phyloP scores from a whole-genome alignment of 2,888 invertebrate genomes.

The Apamea sordens region DNA sequence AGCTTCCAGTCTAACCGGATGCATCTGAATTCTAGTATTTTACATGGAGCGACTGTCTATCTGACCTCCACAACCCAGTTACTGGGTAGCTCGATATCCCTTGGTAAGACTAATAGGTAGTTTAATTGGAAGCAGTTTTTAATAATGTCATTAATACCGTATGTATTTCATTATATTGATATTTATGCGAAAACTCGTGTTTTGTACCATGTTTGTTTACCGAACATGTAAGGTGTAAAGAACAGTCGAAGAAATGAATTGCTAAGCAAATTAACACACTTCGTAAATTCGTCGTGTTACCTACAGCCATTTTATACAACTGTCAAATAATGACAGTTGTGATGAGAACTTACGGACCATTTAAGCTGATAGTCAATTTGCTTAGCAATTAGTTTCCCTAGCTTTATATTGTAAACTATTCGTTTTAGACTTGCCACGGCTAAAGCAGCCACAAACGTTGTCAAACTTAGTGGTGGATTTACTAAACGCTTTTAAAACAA shows the following conservation, averaged over 20 bases:
- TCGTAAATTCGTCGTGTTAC: background rate
- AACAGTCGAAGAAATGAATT: background rate
- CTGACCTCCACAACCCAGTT: background rate
- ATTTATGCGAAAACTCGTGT: background rate
- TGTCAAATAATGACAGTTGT: background rate
- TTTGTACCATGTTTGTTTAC: background rate
- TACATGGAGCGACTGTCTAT: background rate
- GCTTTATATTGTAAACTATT: background rate
- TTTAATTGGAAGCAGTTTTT: background rate
- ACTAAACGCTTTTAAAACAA: background rate
- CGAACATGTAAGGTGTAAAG: background rate
- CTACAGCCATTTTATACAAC: background rate
- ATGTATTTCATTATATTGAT: background rate
- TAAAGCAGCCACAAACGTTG: background rate
- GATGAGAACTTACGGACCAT: background rate
- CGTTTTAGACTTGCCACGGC: background rate
- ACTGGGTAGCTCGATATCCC: background rate
- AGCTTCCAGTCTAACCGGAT: background rate
- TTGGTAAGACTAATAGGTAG: background rate
- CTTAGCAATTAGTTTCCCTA: background rate
- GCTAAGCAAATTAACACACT: background rate
- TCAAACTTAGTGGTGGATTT: constrained; percentile 3
- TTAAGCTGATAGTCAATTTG: background rate
- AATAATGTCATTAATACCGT: background rate
- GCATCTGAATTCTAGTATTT: background rate